phyloP scores from a whole-genome alignment of 2,797 vertebrate species.

The Neosalanx taihuensis region DNA sequence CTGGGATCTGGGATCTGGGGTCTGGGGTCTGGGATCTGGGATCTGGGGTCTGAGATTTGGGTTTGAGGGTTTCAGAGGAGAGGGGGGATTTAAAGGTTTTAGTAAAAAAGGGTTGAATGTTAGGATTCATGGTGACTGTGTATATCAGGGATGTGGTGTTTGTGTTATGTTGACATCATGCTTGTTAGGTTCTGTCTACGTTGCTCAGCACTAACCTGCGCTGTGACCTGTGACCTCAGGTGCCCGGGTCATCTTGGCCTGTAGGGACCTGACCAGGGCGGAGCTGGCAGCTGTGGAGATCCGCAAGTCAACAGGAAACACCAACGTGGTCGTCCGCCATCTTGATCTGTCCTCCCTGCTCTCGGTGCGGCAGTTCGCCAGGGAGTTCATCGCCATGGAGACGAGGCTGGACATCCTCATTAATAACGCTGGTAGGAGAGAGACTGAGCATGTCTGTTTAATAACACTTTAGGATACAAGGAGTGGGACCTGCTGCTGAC shows the following conservation, averaged over 20 bases:
- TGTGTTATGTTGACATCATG: background rate
- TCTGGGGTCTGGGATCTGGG: too few relatives aligned
- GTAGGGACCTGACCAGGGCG: constrained; percentile 48
- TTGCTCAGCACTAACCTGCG: background rate
- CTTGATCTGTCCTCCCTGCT: constrained; percentile 51
- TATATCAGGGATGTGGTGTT: background rate
- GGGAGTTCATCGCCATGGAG: constrained; percentile 38
- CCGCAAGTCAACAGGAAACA: constrained; percentile 44
- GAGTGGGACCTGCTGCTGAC: too few relatives aligned
- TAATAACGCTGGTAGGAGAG: constrained; percentile 59
- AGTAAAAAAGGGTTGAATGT: too few relatives aligned
- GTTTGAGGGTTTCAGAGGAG: too few relatives aligned
- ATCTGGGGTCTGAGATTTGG: background rate
- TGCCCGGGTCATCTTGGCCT: constrained; percentile 59
- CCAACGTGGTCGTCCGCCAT: constrained; percentile 44
- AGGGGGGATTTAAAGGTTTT: too few relatives aligned
- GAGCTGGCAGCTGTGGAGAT: constrained; percentile 50
- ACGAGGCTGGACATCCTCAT: constrained; percentile 51
- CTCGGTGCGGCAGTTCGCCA: constrained; percentile 49
- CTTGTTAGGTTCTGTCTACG: background rate
- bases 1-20: too few relatives aligned
- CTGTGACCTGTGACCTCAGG: constrained; percentile 29
- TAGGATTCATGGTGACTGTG: background rate
- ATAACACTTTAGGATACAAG: too few relatives aligned
- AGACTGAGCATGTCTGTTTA: background rate